phyloP scores from a whole-genome alignment of 2,113 vertebrate genomes.

The Callorhinus ursinus region DNA sequence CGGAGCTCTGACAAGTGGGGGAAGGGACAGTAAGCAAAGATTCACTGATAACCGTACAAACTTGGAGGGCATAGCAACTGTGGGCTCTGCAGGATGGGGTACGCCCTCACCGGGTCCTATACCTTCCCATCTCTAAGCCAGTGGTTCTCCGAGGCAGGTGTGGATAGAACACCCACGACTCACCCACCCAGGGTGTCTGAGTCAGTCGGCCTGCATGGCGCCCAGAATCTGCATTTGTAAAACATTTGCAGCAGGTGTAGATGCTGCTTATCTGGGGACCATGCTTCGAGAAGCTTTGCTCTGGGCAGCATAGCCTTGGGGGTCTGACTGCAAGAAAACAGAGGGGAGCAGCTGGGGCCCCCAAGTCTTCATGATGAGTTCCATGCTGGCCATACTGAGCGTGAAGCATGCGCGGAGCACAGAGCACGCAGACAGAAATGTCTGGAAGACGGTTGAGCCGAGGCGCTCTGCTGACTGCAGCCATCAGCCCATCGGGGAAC shows the following conservation, averaged over 20 bases:
- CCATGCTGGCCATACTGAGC: background rate
- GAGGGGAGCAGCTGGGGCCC: background rate
- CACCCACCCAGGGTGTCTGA: background rate
- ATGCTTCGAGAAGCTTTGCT: background rate
- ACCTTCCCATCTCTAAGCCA: background rate
- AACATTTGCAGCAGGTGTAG: background rate
- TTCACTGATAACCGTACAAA: background rate
- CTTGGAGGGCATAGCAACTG: background rate
- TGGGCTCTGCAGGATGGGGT: no score
- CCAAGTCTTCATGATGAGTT: background rate
- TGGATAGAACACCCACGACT: background rate
- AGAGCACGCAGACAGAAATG: background rate
- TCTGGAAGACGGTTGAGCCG: no score
- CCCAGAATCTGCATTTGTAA: background rate
- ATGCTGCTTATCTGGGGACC: background rate
- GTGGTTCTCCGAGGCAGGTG: background rate
- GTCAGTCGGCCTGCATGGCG: background rate
- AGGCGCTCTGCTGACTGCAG: background rate
- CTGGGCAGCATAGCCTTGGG: background rate
- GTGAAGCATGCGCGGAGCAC: background rate
- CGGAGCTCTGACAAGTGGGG: background rate
- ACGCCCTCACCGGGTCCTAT: background rate
- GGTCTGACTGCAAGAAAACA: background rate
- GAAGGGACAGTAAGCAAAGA: background rate
- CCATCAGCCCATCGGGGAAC: background rate